Evolutionary conservation across 30 jellyfish, hydroid and myxozoan species (phyloP), one percentile per base, ranked within the genome.

Genomic region (Nemopilema nomurai): DNA sequence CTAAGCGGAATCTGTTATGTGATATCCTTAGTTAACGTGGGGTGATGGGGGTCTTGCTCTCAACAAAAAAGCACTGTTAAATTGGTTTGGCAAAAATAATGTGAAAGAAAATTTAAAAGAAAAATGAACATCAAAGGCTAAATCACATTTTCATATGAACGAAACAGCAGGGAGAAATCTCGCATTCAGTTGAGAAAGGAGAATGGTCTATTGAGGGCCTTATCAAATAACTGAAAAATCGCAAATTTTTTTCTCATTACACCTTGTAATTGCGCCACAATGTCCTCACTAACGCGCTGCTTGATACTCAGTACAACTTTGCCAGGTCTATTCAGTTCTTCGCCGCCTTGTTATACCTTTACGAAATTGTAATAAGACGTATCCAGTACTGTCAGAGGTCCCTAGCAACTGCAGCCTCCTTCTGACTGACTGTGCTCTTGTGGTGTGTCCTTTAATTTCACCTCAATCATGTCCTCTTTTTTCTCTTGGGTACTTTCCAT

Each of bases 401-500:
- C n/a, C 51, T 31, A 89, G 41, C 97, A 89, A 68, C 97, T 89
- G 62, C 98, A 91, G n/a, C 99, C 97, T 19, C 99, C 89, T 81
- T 89, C 99, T 75, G 96, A 86, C 67, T 88, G 97, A 71, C 87
- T 84, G 63, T 85, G 96, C 53, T 94, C 97, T 29, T 94, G 97
- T 13, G 99, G 99, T 7, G 97, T 94, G 67, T 94, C 99, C 84
- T 94, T 89, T 62, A 94, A 80, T 63, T 90, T 88, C 33, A 94
- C 99, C 29, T 94, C 99, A 20, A 94, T 94, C 94, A 94, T 83
- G 76, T 94, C 99, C 69, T 94, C 97, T 65, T 94, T 94, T 67
- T 94, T 89, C 68, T 94, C 99, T 32, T 95, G 99, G 16, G 99
- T 69, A 57, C 81, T 94, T 62, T 94, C 99, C 99, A 94, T 94